Evolutionary conservation across 2,888 invertebrate genomes (phyloP), one percentile per base, ranked within the genome.

Genomic region (Exephanes ischioxanthus): DNA sequence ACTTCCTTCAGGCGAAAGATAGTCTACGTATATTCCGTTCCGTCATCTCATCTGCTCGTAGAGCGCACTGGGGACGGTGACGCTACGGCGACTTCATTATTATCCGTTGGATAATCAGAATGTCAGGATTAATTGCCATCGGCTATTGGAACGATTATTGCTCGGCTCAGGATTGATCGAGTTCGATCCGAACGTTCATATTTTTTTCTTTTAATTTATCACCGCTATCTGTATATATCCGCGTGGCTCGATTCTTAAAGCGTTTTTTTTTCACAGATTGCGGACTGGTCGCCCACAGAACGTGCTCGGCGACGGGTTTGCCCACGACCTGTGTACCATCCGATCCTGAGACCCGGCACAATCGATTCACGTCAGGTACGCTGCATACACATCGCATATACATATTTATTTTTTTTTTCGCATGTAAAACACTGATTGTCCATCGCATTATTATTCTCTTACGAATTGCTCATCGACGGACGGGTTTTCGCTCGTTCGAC

Each of bases 251-350:
- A 55, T 63, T 78, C 33, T 86, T 84, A 48, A 48, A 4, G 45
- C 45, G 75, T 7, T 66, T 58, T 83, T 71, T 51, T 73, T 58
- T 76, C 90, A 89, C 93, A 96, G 96, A 95, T 91, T 97, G 97
- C 93, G 96, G 97, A 80, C 94, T 96, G 89, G 95, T 96, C 85
- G 96, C 96, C 88, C 97, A 97, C 94, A 95, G 96, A 86, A 96
- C 96, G 86, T 97, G 97, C 93, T 95, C 96, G 68, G 95, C 96
- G 61, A 95, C 95, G 82, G 96, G 96, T 85, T 94, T 96, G 87
- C 95, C 96, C 68, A 89, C 90, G 76, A 93, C 95, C 82, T 96
- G 96, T 92, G 92, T 95, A 86, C 94, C 95, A 85, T 93, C 92
- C 66, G 92, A 92, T 76, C 91, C 90, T 87, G 91, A 91, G 84